Evolutionary conservation across 2,797 vertebrate genomes (phyloP).

Genomic region (Gila robusta): DNA sequence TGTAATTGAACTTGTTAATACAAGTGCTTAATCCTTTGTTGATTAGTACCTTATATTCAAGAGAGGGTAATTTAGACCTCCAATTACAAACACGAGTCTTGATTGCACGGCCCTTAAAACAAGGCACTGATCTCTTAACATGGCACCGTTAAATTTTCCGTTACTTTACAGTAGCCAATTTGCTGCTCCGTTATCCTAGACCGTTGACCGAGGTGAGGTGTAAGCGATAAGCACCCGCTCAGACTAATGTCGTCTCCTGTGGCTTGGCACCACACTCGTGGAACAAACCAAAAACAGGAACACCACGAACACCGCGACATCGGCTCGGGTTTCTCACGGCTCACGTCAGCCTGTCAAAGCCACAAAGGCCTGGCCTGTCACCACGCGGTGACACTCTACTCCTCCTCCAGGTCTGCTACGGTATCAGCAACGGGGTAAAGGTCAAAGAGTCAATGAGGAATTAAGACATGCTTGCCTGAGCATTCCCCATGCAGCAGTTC

Average conservation of each 20-base stretch:
- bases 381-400: constrained; percentile 66
- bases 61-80: constrained; percentile 89
- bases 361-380: constrained; percentile 74
- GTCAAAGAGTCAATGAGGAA: constrained; percentile 85
- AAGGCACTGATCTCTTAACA: constrained; percentile 88
- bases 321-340: constrained; percentile 81
- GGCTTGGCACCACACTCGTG: constrained; percentile 78
- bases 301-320: constrained; percentile 74
- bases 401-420: constrained; percentile 63
- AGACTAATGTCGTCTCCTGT: constrained; percentile 77
- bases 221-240: constrained; percentile 79
- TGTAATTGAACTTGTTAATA: constrained; percentile 93
- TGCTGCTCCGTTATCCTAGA: constrained; percentile 84
- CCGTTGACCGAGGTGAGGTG: constrained; percentile 82
- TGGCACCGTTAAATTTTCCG: constrained; percentile 85
- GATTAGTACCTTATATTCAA: constrained; percentile 91
- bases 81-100: constrained; percentile 87
- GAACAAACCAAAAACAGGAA: constrained; percentile 78
- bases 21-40: constrained; percentile 89
- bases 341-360: constrained; percentile 77
- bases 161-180: constrained; percentile 87
- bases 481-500: constrained; percentile 77
- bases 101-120: constrained; percentile 84
- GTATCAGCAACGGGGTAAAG: constrained; percentile 73
- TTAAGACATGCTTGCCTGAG: constrained; percentile 83